phyloP scores from a whole-genome alignment of 1,140 invertebrate species.

The Spodoptera frugiperda region DNA sequence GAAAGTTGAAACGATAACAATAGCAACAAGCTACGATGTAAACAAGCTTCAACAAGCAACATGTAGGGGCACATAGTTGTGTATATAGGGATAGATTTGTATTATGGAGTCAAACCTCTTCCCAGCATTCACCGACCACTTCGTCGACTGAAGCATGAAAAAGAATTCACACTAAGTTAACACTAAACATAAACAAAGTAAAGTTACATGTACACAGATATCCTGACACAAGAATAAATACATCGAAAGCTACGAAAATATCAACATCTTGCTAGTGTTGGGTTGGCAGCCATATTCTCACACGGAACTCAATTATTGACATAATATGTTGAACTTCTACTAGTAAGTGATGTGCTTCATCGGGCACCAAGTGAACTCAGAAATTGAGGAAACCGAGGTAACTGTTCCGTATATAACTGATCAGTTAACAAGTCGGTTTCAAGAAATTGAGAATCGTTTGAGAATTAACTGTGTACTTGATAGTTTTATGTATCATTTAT shows the following conservation, averaged over 20 bases:
- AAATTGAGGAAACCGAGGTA: too few relatives aligned
- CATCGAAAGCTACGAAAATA: slow-evolving; percentile 13
- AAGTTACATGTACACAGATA: slow-evolving; percentile 49
- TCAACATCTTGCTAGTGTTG: neutral
- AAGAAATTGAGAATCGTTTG: too few relatives aligned
- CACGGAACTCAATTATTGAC: too few relatives aligned
- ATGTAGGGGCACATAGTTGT: neutral
- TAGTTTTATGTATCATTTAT: too few relatives aligned
- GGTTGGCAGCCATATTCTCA: too few relatives aligned
- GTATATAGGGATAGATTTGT: slow-evolving; percentile 32
- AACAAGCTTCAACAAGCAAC: slow-evolving; percentile 38
- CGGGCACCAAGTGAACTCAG: too few relatives aligned
- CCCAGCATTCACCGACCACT: slow-evolving; percentile 77
- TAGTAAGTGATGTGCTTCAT: too few relatives aligned
- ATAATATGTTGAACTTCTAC: too few relatives aligned
- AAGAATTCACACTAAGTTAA: slow-evolving; percentile 67
- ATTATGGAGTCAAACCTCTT: slow-evolving; percentile 74
- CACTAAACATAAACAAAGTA: slow-evolving; percentile 42
- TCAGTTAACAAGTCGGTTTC: too few relatives aligned
- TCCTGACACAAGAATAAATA: neutral
- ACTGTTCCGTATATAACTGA: too few relatives aligned
- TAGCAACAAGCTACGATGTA: slow-evolving; percentile 40
- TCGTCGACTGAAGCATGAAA: slow-evolving; percentile 84
- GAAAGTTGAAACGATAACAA: slow-evolving; percentile 28
- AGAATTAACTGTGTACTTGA: too few relatives aligned